phyloP scores from a whole-genome alignment of 2,888 invertebrate species.

The Campoletis raptor region DNA sequence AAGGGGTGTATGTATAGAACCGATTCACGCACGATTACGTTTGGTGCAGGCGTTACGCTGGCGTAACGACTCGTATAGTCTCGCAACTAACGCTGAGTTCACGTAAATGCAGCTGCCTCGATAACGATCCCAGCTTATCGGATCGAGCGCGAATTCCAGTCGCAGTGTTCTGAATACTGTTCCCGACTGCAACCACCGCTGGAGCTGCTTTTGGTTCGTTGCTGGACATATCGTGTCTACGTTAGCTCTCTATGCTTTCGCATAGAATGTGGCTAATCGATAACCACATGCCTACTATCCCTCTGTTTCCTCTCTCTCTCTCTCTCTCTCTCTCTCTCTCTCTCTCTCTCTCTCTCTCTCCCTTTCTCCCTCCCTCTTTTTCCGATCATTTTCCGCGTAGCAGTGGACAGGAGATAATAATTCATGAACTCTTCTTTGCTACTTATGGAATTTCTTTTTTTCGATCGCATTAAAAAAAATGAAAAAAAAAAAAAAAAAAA shows the following conservation, averaged over 20 bases:
- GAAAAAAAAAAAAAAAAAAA: background rate
- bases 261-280: slow-evolving; percentile 55
- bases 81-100: slow-evolving; percentile 67
- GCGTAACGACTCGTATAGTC: slow-evolving; percentile 57
- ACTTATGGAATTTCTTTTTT: background rate
- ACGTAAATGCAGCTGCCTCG: slow-evolving; percentile 73
- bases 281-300: slow-evolving; percentile 28
- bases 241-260: slow-evolving; percentile 32
- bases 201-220: slow-evolving; percentile 13
- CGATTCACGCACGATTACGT: slow-evolving; percentile 72
- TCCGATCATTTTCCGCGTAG: no score
- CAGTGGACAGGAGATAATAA: background rate
- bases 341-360: slow-evolving; percentile 13
- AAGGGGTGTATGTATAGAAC: slow-evolving; percentile 40
- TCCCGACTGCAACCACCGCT: slow-evolving; percentile 6
- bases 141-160: slow-evolving; percentile 59
- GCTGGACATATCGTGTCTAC: slow-evolving; percentile 42
- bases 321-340: slow-evolving; percentile 5
- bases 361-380: slow-evolving; percentile 3
- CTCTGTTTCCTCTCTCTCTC: background rate
- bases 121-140: slow-evolving; percentile 76
- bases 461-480: background rate
- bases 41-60: slow-evolving; percentile 67
- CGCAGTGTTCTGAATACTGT: slow-evolving; percentile 25
- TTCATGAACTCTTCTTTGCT: background rate